Evolutionary conservation across 2,888 invertebrate genomes (phyloP).

Genomic region (Sphecodes monilicornis): DNA sequence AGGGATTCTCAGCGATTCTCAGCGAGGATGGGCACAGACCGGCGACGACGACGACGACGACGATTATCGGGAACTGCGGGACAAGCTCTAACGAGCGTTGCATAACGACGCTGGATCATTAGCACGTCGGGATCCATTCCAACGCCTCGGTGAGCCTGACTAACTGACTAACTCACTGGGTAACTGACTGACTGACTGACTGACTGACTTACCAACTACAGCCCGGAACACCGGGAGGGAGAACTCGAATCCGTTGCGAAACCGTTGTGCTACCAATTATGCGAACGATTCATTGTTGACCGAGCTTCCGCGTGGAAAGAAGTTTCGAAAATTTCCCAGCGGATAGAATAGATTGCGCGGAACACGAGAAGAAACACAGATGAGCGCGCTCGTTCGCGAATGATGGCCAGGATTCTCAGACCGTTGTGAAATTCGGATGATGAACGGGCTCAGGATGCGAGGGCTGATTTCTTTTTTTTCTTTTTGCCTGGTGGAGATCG

Average conservation of each 20-base stretch:
- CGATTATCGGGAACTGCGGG: slow-evolving; percentile 43
- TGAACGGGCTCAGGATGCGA: not conserved
- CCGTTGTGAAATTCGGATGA: slow-evolving; percentile 5
- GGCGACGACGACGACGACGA: not conserved
- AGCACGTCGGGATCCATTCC: slow-evolving; percentile 70
- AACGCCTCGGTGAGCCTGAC: slow-evolving; percentile 73
- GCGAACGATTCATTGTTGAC: slow-evolving; percentile 63
- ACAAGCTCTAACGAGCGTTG: slow-evolving; percentile 64
- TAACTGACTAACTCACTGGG: slow-evolving; percentile 44
- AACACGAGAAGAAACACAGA: not conserved
- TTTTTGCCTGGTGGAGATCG: not conserved
- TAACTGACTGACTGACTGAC: slow-evolving; percentile 64
- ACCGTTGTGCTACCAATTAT: slow-evolving; percentile 62
- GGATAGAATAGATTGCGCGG: slow-evolving; percentile 39
- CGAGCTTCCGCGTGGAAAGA: slow-evolving; percentile 56
- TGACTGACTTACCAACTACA: slow-evolving; percentile 63
- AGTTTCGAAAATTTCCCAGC: slow-evolving; percentile 72
- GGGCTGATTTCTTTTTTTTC: not conserved
- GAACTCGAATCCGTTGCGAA: slow-evolving; percentile 59
- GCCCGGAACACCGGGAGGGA: not conserved
- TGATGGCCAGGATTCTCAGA: not conserved
- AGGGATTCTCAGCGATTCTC: slow-evolving; percentile 57
- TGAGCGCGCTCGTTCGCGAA: not conserved
- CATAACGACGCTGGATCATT: slow-evolving; percentile 63
- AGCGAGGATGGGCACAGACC: slow-evolving; percentile 37